Base-by-base conservation (phyloP, 37 sponge, comb jelly and placozoan species). In the Beroe forskalii region DNA sequence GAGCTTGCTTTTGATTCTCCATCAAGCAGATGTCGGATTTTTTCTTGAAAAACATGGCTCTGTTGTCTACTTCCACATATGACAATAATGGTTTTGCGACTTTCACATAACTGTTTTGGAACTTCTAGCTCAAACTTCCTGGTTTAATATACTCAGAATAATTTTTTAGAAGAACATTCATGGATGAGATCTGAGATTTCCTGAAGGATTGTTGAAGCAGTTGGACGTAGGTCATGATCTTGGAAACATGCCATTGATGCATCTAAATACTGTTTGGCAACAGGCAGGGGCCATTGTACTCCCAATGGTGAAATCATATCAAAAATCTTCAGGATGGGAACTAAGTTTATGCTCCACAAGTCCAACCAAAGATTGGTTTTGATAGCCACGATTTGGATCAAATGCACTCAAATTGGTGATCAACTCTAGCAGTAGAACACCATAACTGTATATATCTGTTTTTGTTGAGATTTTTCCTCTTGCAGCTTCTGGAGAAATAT, bases 401-500 rank as follows among this genome's bases (percentile, higher is more conserved):
- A 80, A 80, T 42, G 86, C 86, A 80, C 86, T 44, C 37, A 80
- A 48, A 25, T 80, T 80, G 30, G 86, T 80, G 3, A 80, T 41
- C 9, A 80, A 25, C 55, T 80, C 86, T 25, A 80, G 35, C 86
- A 80, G 12, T 14, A 64, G 67, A 27, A 90, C 95, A 37, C 95
- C 95, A 92, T 91, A 95, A 31, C 92, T 92, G 90, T 93, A 95
- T 32, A 93, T 91, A 32, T 95, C 95, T 14, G 92, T 93, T 44
- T 93, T 91, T 0, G 95, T 67, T 4, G 92, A 91, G 44, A 93
- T 69, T 66, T 95, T 93, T 36, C 83, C 92, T 30, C 93, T 67
- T 3, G 93, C 38, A 61, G 92, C 93, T 92, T 95, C 95, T 0
- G 95, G 95, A 37, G 93, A 91, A 89, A 95, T 93, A 91, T 95